Percentiles rank a stretch among this genome's conserved stretches.
These are phyloP conservation scores for Peromyscus aztecus DNA, from an alignment of 2,797 vertebrate genomes.

Conservation along the genomic window DNA sequence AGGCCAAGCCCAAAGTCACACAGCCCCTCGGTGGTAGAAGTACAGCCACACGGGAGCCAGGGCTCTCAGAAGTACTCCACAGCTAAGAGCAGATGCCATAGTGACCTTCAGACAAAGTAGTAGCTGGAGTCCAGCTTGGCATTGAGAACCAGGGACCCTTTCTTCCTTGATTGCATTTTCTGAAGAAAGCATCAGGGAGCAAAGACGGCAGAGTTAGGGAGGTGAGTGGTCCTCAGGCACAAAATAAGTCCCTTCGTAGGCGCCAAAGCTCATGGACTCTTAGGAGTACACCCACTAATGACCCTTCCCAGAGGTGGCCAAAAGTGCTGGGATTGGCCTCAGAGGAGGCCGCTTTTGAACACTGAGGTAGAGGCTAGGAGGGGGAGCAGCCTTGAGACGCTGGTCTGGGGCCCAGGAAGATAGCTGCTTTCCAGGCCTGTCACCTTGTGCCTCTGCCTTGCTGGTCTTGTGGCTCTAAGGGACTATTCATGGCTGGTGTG, in stretches of 20 bases:
- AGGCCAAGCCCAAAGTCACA: slow-evolving; percentile 3
- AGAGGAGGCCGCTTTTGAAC: background rate
- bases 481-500: background rate
- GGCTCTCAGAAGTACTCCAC: slow-evolving; percentile 16
- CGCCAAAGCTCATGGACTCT: background rate
- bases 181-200: background rate
- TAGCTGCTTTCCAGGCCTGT: background rate
- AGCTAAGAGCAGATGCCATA: background rate
- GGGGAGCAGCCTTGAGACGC: background rate
- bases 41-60: background rate
- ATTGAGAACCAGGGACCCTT: background rate
- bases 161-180: background rate
- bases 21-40: background rate
- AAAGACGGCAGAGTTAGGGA: slow-evolving; percentile 17
- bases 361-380: background rate
- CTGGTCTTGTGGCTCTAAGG: background rate
- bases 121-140: background rate
- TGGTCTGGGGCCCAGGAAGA: background rate
- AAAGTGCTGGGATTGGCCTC: background rate
- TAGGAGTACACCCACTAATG: background rate
- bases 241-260: slow-evolving; percentile 6
- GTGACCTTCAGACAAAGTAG: background rate
- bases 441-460: background rate
- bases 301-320: background rate
- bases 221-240: background rate